phyloP scores from a whole-genome alignment of 2,888 invertebrate genomes.

The Celastrina argiolus region DNA sequence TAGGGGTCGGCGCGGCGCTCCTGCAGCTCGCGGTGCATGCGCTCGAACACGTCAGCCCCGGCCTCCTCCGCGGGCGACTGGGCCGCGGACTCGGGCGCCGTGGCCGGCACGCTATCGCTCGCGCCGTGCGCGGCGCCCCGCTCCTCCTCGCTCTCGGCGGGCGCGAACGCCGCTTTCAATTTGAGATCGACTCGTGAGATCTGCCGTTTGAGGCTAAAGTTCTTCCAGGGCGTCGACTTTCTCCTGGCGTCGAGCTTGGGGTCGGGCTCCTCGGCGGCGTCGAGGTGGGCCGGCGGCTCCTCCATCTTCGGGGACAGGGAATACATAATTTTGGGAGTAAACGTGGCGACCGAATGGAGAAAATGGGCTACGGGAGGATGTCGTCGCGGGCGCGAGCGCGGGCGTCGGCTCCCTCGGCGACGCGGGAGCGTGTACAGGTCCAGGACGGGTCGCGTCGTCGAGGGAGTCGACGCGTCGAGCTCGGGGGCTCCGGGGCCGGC shows the following conservation, averaged over 20 bases:
- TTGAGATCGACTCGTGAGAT: conserved; percentile 88
- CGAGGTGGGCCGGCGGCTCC: conserved; percentile 46
- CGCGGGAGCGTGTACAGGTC: neutral
- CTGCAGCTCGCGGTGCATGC: conserved; percentile 62
- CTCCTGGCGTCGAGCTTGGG: conserved; percentile 72
- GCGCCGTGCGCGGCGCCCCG: conserved; percentile 61
- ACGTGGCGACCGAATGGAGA: conserved; percentile 34
- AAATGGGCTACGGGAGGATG: conserved; percentile 4
- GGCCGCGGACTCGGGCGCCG: conserved; percentile 43
- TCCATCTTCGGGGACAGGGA: conserved; percentile 61
- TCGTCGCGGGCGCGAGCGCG: neutral
- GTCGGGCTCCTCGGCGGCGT: conserved; percentile 47
- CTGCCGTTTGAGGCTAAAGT: conserved; percentile 88
- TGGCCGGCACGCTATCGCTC: conserved; percentile 42
- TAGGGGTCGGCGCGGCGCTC: conserved; percentile 58
- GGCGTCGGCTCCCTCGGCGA: conserved; percentile 26
- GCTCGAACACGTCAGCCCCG: conserved; percentile 57
- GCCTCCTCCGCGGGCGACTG: conserved; percentile 44
- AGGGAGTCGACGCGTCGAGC: neutral
- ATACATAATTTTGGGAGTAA: conserved; percentile 54
- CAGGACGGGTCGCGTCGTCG: neutral
- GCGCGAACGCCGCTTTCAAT: conserved; percentile 81
- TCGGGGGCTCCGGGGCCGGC: neutral
- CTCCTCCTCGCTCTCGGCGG: conserved; percentile 58
- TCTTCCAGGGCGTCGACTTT: conserved; percentile 85